Conservation (phyloP, 2,113 vertebrate genomes). For the Phoxinus phoxinus region DNA sequence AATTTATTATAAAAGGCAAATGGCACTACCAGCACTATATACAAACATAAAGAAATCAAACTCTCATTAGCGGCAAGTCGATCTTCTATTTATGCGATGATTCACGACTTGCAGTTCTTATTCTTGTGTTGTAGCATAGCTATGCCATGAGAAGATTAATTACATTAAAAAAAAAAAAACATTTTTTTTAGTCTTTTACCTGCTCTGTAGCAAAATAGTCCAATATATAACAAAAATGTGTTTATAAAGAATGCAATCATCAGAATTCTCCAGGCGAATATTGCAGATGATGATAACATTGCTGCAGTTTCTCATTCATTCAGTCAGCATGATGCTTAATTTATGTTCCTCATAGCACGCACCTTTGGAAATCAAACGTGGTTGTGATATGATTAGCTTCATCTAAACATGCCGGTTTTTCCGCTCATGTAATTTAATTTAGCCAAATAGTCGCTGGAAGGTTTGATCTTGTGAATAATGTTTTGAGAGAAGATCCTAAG, state of each 20-base stretch:
- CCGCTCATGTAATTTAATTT: conserved; percentile 8
- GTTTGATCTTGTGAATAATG: neutral
- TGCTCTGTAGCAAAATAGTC: neutral
- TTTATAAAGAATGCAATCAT: conserved; percentile 19
- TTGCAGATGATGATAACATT: conserved; percentile 25
- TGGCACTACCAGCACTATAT: neutral
- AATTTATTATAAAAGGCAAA: conserved; percentile 16
- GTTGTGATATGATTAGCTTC: neutral
- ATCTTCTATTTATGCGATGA: neutral
- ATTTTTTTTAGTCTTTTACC: neutral
- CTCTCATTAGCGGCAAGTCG: conserved; percentile 19
- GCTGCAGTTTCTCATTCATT: conserved; percentile 17
- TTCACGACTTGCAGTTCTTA: neutral
- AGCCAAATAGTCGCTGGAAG: conserved; percentile 11
- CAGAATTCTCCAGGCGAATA: conserved; percentile 1
- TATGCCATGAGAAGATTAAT: neutral
- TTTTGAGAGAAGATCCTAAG: conserved; percentile 7
- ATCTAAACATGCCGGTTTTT: conserved; percentile 11
- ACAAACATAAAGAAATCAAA: conserved; percentile 28
- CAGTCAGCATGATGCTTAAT: neutral
- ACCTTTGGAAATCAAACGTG: neutral
- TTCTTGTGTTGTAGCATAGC: neutral
- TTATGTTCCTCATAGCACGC: neutral
- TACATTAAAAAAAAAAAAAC: neutral
- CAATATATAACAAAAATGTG: conserved; percentile 4